These are phyloP conservation scores for Ochotona curzoniae DNA, from an alignment of 2,113 vertebrate species.

Conservation along the genomic window DNA sequence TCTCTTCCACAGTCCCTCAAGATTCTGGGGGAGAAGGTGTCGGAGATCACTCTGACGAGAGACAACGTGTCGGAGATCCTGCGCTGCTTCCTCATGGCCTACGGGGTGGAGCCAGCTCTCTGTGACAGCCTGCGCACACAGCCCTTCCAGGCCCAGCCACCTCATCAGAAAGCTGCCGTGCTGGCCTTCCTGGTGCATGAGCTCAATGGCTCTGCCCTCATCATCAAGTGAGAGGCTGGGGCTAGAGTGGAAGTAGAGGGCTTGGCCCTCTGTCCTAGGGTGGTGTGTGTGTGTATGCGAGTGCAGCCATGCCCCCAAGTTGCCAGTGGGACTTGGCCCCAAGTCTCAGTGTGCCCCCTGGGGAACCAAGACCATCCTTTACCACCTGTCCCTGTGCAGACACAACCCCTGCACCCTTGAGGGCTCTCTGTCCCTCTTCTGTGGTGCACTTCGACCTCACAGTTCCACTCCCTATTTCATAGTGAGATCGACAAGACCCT, in stretches of 20 bases:
- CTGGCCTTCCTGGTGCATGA: conserved; percentile 95
- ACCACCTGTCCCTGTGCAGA: not conserved
- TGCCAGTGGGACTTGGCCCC: not conserved
- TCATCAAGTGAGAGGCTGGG: conserved; percentile 88
- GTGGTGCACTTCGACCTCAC: not conserved
- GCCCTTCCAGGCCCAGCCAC: conserved; percentile 94
- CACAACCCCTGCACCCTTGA: not conserved
- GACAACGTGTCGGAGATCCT: conserved; percentile 95
- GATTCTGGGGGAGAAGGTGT: conserved; percentile 96
- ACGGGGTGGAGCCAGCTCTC: conserved; percentile 90
- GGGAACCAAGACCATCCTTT: not conserved
- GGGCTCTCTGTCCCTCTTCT: not conserved
- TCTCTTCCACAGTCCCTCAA: conserved; percentile 91
- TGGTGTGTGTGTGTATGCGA: not conserved
- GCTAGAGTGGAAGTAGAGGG: not conserved
- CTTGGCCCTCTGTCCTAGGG: not conserved
- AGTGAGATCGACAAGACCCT: conserved; percentile 97
- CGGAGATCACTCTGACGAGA: conserved; percentile 92
- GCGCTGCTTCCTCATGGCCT: conserved; percentile 93
- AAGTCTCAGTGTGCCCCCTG: not conserved
- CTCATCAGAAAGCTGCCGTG: conserved; percentile 92
- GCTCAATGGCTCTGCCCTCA: conserved; percentile 93
- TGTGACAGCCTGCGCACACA: conserved; percentile 93
- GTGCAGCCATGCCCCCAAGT: not conserved
- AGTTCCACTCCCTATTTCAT: conserved; percentile 54